phyloP scores from a whole-genome alignment of 2,888 invertebrate genomes.

The Sialis lutaria region DNA sequence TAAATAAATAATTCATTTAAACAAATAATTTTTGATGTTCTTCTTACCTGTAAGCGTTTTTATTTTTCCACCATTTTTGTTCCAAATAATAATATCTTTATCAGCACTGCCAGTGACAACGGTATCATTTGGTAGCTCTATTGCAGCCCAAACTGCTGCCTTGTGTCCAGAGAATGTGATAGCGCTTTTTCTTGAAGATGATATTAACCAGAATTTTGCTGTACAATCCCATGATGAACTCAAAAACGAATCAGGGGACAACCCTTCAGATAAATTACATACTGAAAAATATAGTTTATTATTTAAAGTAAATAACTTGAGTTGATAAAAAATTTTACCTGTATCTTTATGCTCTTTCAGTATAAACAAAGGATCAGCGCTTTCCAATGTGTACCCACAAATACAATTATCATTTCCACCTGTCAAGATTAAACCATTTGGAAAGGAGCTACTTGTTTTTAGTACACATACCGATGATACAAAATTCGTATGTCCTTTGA shows the following conservation, averaged over 20 bases:
- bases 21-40: not conserved
- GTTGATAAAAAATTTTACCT: conserved; percentile 25
- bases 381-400: conserved; percentile 56
- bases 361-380: conserved; percentile 44
- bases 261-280: conserved; percentile 29
- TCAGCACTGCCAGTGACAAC: conserved; percentile 86
- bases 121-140: conserved; percentile 33
- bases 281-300: conserved; percentile 19
- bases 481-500: conserved; percentile 71
- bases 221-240: conserved; percentile 91
- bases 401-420: conserved; percentile 81
- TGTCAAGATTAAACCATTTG: conserved; percentile 66
- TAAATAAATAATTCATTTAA: not conserved
- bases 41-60: conserved; percentile 42
- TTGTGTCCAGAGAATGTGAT: conserved; percentile 50
- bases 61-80: conserved; percentile 43
- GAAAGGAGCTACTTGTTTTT: conserved; percentile 47
- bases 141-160: conserved; percentile 74
- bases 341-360: conserved; percentile 65
- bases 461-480: conserved; percentile 67
- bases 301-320: not conserved
- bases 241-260: conserved; percentile 36
- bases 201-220: conserved; percentile 65
- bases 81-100: conserved; percentile 76
- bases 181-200: conserved; percentile 29